Conservation (phyloP, 2,888 invertebrate species). For the Choristoneura rosaceana region DNA sequence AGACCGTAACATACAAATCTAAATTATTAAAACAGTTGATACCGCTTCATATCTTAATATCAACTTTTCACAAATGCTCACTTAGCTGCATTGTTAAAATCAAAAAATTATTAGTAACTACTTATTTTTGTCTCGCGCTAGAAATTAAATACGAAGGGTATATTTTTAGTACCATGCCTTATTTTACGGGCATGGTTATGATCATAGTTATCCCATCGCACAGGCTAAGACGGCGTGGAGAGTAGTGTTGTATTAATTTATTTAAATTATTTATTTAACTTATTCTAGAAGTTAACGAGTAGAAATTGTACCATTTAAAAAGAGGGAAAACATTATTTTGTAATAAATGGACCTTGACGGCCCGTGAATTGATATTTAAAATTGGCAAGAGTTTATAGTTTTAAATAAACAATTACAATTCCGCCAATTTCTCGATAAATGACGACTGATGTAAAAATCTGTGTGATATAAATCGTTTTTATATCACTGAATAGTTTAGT, state of each 20-base stretch:
- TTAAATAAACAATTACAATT: constrained; percentile 58
- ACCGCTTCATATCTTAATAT: constrained; percentile 38
- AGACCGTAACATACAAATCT: constrained; percentile 44
- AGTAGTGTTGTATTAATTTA: constrained; percentile 75
- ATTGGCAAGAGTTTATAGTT: constrained; percentile 65
- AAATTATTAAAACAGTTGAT: constrained; percentile 39
- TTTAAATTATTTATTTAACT: constrained; percentile 84
- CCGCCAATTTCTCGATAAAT: constrained; percentile 75
- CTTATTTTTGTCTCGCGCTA: constrained; percentile 33
- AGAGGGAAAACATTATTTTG: constrained; percentile 29
- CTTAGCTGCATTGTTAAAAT: constrained; percentile 47
- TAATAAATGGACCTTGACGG: constrained; percentile 20
- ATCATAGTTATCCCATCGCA: constrained; percentile 65
- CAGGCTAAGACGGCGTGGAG: constrained; percentile 60
- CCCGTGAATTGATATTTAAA: constrained; percentile 54
- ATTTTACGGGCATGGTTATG: constrained; percentile 30
- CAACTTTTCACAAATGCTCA: constrained; percentile 12
- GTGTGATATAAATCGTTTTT: constrained; percentile 81
- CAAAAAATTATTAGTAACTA: background rate
- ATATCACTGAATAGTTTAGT: constrained; percentile 79
- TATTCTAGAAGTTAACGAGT: constrained; percentile 78
- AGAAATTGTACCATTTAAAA: constrained; percentile 61
- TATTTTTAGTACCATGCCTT: constrained; percentile 35
- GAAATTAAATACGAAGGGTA: constrained; percentile 48
- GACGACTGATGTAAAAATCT: constrained; percentile 83